Percentiles rank a stretch among this genome's conserved stretches.
Evolutionary conservation across 2,797 vertebrate species (phyloP).

Genomic region (Arctocebus calabarensis): DNA sequence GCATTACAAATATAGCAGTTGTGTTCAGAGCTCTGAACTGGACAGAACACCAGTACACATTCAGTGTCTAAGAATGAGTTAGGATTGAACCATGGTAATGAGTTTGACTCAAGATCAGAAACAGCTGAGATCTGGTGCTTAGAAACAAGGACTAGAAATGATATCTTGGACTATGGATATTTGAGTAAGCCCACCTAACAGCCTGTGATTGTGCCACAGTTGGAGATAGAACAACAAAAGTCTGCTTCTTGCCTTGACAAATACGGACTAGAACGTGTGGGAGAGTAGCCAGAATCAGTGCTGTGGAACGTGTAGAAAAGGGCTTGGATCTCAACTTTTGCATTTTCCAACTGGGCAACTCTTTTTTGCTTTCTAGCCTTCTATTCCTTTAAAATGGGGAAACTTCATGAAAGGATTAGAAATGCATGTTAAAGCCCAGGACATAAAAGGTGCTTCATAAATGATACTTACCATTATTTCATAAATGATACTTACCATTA

Average conservation of each 20-base stretch:
- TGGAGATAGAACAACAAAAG: neutral
- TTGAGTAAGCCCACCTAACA: neutral
- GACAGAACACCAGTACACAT: neutral
- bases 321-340: neutral
- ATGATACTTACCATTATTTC: neutral
- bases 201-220: neutral
- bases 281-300: neutral
- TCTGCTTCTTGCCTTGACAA: conserved; percentile 11
- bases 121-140: conserved; percentile 12
- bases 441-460: conserved; percentile 7
- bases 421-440: neutral
- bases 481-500: neutral
- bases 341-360: conserved; percentile 5
- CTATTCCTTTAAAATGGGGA: neutral
- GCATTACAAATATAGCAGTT: neutral
- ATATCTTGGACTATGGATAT: neutral
- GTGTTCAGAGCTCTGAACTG: neutral
- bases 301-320: neutral
- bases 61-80: neutral
- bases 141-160: conserved; percentile 16
- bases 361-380: conserved; percentile 28
- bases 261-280: neutral
- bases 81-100: neutral
- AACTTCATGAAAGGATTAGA: conserved; percentile 22
- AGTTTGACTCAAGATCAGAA: conserved; percentile 20